Conservation (phyloP, 1,140 invertebrate species). For the Hetaerina americana region DNA sequence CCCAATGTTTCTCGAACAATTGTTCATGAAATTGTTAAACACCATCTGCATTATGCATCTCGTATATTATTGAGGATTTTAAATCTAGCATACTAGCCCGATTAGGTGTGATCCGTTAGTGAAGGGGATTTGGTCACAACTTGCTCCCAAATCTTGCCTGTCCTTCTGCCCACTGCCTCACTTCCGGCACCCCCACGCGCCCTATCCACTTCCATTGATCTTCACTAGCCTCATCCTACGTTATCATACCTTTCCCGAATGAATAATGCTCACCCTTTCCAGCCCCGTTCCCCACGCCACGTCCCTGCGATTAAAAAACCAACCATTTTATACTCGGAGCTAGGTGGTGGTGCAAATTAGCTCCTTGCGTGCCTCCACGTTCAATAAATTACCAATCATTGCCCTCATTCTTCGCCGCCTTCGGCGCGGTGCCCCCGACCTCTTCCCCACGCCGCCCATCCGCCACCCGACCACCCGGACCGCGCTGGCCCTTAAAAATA, state of each 20-base stretch:
- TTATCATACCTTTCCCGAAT: too few species aligned
- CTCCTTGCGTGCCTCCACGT: background rate
- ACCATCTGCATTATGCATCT: too few species aligned
- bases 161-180: background rate
- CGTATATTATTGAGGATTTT: too few species aligned
- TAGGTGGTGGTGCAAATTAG: background rate
- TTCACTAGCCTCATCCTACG: background rate
- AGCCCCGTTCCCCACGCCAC: too few species aligned
- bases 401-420: background rate
- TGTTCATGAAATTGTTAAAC: too few species aligned
- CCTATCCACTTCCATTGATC: background rate
- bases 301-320: background rate
- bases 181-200: background rate
- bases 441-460: background rate
- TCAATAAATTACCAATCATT: conserved; percentile 1
- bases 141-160: background rate
- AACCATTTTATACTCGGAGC: background rate
- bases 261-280: background rate
- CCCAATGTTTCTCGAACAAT: too few species aligned
- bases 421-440: background rate
- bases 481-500: background rate
- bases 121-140: too few species aligned
- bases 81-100: too few species aligned
- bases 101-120: too few species aligned
- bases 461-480: background rate